Evolutionary conservation across 35 echinoderm and acorn worm genomes (phyloP).

Genomic region (Eucidaris tribuloides): DNA sequence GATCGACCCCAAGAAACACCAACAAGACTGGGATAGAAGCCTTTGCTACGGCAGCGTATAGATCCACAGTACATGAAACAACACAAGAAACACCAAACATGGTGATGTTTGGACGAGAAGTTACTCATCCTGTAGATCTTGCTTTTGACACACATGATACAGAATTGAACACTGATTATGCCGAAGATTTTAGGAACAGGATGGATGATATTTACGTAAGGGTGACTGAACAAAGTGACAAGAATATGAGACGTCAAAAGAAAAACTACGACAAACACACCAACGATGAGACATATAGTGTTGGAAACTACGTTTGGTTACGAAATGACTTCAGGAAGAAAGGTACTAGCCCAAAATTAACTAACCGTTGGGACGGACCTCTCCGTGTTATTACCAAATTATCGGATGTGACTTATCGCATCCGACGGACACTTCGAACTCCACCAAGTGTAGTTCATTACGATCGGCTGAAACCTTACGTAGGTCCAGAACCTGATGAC

Average conservation of each 20-base stretch:
- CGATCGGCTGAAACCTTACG: conserved; percentile 31
- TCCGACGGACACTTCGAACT: neutral
- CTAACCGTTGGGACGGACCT: conserved; percentile 26
- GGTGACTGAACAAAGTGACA: neutral
- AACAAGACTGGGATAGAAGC: conserved; percentile 36
- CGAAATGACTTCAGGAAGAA: conserved; percentile 12
- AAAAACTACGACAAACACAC: conserved; percentile 8
- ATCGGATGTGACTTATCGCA: no score
- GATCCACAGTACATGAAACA: neutral
- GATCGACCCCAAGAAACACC: neutral
- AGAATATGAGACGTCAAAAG: neutral
- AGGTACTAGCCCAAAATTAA: conserved; percentile 17
- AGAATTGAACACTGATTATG: neutral
- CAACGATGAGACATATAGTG: neutral
- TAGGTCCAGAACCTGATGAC: no score
- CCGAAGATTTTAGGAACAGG: neutral
- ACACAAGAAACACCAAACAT: conserved; percentile 29
- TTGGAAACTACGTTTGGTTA: conserved; percentile 12
- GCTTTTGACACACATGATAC: neutral
- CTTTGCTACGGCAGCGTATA: conserved; percentile 23
- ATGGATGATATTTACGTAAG: neutral
- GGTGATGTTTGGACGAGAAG: conserved; percentile 44
- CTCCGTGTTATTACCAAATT: conserved; percentile 1
- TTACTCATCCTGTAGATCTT: neutral
- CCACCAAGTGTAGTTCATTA: conserved; percentile 16